phyloP scores from a whole-genome alignment of 1,140 invertebrate genomes.

The Drosophila truncata region DNA sequence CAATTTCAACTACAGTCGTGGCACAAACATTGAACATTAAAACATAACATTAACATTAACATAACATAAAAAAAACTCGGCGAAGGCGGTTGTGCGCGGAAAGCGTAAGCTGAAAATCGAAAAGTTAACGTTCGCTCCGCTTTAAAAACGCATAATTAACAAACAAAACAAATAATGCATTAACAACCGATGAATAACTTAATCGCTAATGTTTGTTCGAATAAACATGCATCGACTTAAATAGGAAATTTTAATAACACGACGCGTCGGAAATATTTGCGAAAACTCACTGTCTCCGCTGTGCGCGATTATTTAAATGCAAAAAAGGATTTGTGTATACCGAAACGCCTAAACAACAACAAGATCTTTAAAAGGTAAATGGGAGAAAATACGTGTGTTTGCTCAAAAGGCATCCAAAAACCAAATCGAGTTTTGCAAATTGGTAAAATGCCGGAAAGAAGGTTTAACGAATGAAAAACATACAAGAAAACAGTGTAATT shows the following conservation, averaged over 20 bases:
- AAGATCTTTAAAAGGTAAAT: constrained; percentile 37
- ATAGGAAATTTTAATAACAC: neutral
- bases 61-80: too few species aligned
- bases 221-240: neutral
- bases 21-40: too few species aligned
- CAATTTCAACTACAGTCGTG: too few species aligned
- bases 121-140: neutral
- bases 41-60: too few species aligned
- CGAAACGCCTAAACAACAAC: constrained; percentile 38
- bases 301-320: constrained; percentile 29
- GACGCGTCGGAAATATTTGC: constrained; percentile 4
- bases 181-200: neutral
- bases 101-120: too few species aligned
- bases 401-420: constrained; percentile 1
- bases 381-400: neutral
- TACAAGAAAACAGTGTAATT: constrained; percentile 11
- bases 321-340: constrained; percentile 48
- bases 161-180: neutral
- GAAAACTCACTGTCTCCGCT: neutral
- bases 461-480: constrained; percentile 1
- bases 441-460: constrained; percentile 20
- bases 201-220: neutral
- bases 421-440: constrained; percentile 17
- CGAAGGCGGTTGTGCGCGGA: too few species aligned
- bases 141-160: neutral